phyloP scores from a whole-genome alignment of 2,113 vertebrate species.

The Guaruba guarouba region DNA sequence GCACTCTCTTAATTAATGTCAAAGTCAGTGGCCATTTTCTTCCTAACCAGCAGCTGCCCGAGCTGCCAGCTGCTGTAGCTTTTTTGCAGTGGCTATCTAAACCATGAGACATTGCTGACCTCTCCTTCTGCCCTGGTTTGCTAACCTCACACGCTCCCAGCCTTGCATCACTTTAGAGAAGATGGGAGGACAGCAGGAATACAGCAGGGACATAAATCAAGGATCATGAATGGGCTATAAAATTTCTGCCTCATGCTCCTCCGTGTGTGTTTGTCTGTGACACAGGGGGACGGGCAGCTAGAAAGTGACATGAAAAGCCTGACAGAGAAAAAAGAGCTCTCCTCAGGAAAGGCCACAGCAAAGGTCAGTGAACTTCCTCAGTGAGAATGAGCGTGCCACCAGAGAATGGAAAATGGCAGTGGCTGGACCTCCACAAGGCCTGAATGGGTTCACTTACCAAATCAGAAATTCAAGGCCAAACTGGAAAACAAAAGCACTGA shows the following conservation, averaged over 20 bases:
- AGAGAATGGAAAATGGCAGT: not conserved
- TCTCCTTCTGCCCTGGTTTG: not conserved
- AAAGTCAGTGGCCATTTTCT: conserved; percentile 25
- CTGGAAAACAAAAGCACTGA: not conserved
- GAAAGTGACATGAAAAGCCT: not conserved
- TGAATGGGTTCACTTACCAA: not conserved
- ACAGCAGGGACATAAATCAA: conserved; percentile 42
- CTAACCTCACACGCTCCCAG: not conserved
- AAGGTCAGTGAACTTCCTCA: not conserved
- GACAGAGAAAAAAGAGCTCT: not conserved
- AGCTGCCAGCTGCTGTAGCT: not conserved
- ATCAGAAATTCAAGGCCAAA: conserved; percentile 6
- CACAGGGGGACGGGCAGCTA: not conserved
- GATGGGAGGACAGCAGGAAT: not conserved
- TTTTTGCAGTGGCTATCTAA: not conserved
- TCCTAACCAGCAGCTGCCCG: conserved; percentile 10
- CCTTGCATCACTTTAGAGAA: not conserved
- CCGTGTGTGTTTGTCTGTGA: not conserved
- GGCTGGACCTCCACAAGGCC: not conserved
- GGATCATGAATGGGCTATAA: conserved; percentile 26
- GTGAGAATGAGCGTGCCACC: conserved; percentile 4
- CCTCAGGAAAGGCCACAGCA: not conserved
- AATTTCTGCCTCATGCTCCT: not conserved
- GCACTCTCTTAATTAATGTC: not conserved
- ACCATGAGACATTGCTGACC: not conserved